A percentile compares a stretch with the other conserved stretches of the same genome.
phyloP scores from a whole-genome alignment of 2,888 invertebrate species.

The Polymixis flavicincta region DNA sequence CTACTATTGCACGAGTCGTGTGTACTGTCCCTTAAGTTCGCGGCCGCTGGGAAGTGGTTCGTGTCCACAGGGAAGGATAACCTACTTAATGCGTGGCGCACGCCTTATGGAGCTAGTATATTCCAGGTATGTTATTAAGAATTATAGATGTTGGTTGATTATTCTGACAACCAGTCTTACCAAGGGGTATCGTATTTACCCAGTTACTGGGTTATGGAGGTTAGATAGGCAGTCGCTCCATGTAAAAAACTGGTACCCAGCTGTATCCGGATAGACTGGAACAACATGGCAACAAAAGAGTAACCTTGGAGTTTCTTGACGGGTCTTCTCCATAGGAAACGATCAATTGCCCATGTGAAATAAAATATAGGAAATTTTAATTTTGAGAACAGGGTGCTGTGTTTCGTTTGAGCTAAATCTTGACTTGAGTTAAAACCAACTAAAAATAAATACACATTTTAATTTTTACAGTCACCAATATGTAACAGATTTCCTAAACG shows the following conservation, averaged over 20 bases:
- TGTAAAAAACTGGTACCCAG: too few relatives aligned
- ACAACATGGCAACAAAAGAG: not conserved
- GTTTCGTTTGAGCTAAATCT: not conserved
- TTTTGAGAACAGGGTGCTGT: not conserved
- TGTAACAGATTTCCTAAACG: not conserved
- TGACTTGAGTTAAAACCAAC: not conserved
- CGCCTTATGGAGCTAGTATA: slow-evolving; percentile 99
- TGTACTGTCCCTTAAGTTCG: slow-evolving; percentile 98
- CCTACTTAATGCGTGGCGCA: slow-evolving; percentile 98
- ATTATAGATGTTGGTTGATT: not conserved
- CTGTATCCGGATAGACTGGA: too few relatives aligned
- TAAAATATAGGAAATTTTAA: not conserved
- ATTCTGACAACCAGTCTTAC: not conserved
- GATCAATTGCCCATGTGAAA: not conserved
- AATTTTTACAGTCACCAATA: not conserved
- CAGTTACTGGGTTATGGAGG: too few relatives aligned
- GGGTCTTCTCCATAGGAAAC: not conserved
- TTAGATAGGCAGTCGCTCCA: too few relatives aligned
- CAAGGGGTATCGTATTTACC: too few relatives aligned
- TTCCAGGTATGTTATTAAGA: slow-evolving; percentile 94
- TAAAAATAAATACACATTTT: not conserved
- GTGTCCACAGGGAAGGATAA: slow-evolving; percentile 99
- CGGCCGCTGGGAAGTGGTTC: slow-evolving; percentile 99
- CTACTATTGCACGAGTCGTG: slow-evolving; percentile 98
- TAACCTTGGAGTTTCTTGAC: not conserved